These are phyloP conservation scores for Sinosuthora webbiana DNA, from an alignment of 2,113 vertebrate genomes.

Conservation along the genomic window DNA sequence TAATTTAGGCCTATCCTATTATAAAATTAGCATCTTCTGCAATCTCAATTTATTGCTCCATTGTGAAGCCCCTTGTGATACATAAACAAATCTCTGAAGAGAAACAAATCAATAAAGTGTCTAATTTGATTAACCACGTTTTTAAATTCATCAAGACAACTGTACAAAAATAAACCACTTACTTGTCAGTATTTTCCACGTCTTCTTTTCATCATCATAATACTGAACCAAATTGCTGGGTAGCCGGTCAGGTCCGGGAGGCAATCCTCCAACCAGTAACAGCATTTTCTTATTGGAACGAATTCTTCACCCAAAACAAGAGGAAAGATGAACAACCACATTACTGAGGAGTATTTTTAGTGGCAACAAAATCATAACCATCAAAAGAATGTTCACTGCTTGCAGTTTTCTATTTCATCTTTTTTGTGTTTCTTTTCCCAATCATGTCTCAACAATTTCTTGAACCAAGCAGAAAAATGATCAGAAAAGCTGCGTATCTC, in stretches of 20 bases:
- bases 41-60: constrained; percentile 74
- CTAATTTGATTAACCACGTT: constrained; percentile 77
- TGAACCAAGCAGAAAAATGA: constrained; percentile 80
- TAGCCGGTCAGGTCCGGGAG: constrained; percentile 97
- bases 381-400: constrained; percentile 76
- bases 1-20: constrained; percentile 63
- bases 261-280: constrained; percentile 95
- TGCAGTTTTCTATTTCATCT: constrained; percentile 77
- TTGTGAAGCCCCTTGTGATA: constrained; percentile 66
- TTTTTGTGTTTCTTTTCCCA: constrained; percentile 74
- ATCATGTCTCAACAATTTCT: constrained; percentile 77
- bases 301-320: constrained; percentile 93
- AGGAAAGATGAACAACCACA: constrained; percentile 78
- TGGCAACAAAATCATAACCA: constrained; percentile 77
- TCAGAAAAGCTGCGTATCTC: constrained; percentile 75
- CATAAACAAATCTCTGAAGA: constrained; percentile 74
- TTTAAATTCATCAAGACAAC: constrained; percentile 73
- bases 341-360: constrained; percentile 75
- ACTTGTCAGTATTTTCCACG: constrained; percentile 99
- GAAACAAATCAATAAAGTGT: constrained; percentile 78
- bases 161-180: constrained; percentile 77
- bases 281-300: constrained; percentile 99
- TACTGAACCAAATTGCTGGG: constrained; percentile 99
- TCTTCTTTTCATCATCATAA: constrained; percentile 99
- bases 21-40: constrained; percentile 65